Evolutionary conservation across 2,888 invertebrate genomes (phyloP).

Genomic region (Watsonalla cultraria): DNA sequence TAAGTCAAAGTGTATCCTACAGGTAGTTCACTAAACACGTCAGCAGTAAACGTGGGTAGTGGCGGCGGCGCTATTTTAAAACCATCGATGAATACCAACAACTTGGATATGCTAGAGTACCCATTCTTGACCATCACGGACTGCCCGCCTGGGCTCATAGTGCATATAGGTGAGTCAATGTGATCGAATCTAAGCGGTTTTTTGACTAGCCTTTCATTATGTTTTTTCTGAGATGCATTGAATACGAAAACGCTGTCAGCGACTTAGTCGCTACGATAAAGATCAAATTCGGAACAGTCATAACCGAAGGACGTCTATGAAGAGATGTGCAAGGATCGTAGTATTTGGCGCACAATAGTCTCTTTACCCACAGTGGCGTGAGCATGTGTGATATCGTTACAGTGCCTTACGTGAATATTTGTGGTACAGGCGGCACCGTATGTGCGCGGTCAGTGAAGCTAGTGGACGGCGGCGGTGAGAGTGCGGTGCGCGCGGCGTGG

Average conservation of each 20-base stretch:
- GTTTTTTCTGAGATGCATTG: too few relatives aligned
- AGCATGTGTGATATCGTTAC: too few relatives aligned
- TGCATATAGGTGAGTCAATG: conserved; percentile 85
- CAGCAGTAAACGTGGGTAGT: conserved; percentile 62
- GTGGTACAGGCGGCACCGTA: conserved; percentile 58
- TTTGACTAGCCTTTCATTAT: not conserved
- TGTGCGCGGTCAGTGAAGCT: conserved; percentile 67
- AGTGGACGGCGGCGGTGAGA: conserved; percentile 90
- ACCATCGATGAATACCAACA: conserved; percentile 85
- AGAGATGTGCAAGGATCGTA: too few relatives aligned
- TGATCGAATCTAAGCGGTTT: not conserved
- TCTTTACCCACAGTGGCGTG: too few relatives aligned
- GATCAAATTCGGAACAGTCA: too few relatives aligned
- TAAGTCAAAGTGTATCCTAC: conserved; percentile 11
- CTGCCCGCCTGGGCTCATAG: conserved; percentile 92
- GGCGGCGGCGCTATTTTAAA: conserved; percentile 80
- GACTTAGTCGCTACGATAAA: too few relatives aligned
- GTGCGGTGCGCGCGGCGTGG: conserved; percentile 95
- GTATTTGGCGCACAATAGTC: too few relatives aligned
- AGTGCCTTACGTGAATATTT: too few relatives aligned
- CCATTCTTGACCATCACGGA: conserved; percentile 96
- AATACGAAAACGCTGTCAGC: too few relatives aligned
- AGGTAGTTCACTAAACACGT: conserved; percentile 88
- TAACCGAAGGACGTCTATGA: too few relatives aligned
- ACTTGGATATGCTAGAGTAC: conserved; percentile 94